Evolutionary conservation across 2,113 vertebrate genomes (phyloP), one percentile per base, ranked within the genome.

Genomic region (Poeciliopsis occidentalis): DNA sequence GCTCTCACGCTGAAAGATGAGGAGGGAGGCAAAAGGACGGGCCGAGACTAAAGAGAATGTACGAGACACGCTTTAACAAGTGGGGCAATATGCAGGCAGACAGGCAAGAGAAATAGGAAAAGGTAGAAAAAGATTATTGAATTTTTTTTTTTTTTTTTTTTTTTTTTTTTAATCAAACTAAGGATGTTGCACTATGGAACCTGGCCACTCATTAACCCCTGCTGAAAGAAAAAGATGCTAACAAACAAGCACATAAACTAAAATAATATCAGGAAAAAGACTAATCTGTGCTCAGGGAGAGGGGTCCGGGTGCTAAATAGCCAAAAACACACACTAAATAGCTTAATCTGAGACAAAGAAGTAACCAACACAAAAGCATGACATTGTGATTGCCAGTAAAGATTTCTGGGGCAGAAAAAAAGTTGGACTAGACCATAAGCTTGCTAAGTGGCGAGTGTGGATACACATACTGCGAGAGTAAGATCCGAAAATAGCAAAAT

Each of bases 41-140:
- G 78, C 30, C 78, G 80, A 87, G 80, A 82, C 67, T 8, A 71
- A 60, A 39, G 64, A 73, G 87, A 71, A 84, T 85, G 78, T 79
- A 74, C 57, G 65, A 63, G 63, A 65, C 61, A 37, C 60, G 76
- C 63, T 47, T 72, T 75, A 83, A 85, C 31, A 0, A 39, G 61
- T 41, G 44, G 27, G 37, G 74, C 73, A 77, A 84, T 32, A 70
- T 71, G 74, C 63, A 66, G 76, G 78, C 31, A 30, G 30, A 65
- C 72, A 65, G 72, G 13, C 32, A 76, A 85, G 30, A 83, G 13
- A 41, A 47, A 51, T 29, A 3, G 34, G 10, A 37, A 11, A 29
- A 27, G 31, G 34, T 75, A 37, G 64, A 11, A 2, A 54, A 60
- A 63, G 31, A 32, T 29, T 29, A 29, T 29, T 29, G 29, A 29